phyloP scores from a whole-genome alignment of 2,113 vertebrate genomes.

The Apodemus speciosus region DNA sequence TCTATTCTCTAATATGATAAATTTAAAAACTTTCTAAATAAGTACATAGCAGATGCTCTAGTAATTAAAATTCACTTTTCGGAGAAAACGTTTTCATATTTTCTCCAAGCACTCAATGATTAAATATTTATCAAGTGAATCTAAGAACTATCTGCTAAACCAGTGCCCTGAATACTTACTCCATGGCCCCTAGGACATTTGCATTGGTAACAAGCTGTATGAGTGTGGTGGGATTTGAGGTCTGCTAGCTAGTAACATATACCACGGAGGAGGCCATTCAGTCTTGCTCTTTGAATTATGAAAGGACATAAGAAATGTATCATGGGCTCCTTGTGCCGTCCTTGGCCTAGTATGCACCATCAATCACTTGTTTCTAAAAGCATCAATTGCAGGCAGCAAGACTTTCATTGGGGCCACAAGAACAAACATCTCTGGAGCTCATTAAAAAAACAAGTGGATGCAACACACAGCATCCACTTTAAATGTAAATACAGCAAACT shows the following conservation, averaged over 20 bases:
- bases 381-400: neutral
- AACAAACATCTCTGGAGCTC: slow-evolving; percentile 1
- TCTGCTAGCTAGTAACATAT: neutral
- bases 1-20: slow-evolving; percentile 56
- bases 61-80: slow-evolving; percentile 76
- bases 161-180: neutral
- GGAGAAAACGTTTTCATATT: slow-evolving; percentile 65
- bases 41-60: slow-evolving; percentile 65
- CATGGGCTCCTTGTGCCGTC: neutral
- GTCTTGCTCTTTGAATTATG: neutral
- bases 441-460: neutral
- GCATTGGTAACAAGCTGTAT: slow-evolving; percentile 36
- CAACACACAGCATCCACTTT: neutral
- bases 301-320: neutral
- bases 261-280: neutral
- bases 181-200: slow-evolving; percentile 4
- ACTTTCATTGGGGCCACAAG: neutral
- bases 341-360: neutral
- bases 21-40: slow-evolving; percentile 75
- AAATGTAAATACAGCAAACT: neutral
- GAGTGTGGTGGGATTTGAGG: slow-evolving; percentile 8
- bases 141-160: slow-evolving; percentile 53
- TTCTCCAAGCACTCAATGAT: slow-evolving; percentile 72
- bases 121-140: slow-evolving; percentile 81
- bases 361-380: neutral